Evolutionary conservation across 2,888 invertebrate genomes (phyloP).

Genomic region (Tryphoninae sp.): DNA sequence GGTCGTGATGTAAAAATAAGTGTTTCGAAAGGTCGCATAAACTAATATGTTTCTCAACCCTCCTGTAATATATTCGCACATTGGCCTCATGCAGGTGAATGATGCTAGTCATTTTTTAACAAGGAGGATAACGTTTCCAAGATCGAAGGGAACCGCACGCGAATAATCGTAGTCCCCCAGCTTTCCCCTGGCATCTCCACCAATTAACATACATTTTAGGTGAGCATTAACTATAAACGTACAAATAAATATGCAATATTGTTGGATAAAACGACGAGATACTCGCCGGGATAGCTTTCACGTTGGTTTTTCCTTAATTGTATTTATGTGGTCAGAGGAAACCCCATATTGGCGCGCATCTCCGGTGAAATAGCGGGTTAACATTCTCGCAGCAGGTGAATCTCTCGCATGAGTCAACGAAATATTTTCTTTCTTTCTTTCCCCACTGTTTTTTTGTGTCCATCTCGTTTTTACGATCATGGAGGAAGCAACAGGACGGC

Average conservation of each 20-base stretch:
- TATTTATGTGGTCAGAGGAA: conserved; percentile 24
- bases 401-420: conserved; percentile 30
- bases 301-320: conserved; percentile 17
- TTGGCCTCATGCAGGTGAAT: neutral
- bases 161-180: neutral
- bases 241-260: neutral
- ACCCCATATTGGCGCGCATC: neutral
- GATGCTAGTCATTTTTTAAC: neutral
- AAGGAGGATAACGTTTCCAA: neutral
- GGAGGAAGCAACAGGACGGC: conserved; percentile 11
- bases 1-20: conserved; percentile 21
- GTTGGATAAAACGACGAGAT: neutral
- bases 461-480: neutral
- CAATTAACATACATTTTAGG: conserved; percentile 9
- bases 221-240: conserved; percentile 17
- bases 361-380: conserved; percentile 9
- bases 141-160: neutral
- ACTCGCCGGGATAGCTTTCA: conserved; percentile 36
- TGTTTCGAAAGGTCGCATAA: conserved; percentile 40
- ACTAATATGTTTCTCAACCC: conserved; percentile 17
- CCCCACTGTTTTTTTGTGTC: conserved; percentile 2
- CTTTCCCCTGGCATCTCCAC: neutral
- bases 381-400: conserved; percentile 14
- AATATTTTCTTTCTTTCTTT: neutral
- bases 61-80: conserved; percentile 24